Percentiles rank a stretch among this genome's conserved stretches.
These are phyloP conservation scores for Tympanoctomys barrerae DNA, from an alignment of 2,797 vertebrate genomes.

Conservation along the genomic window DNA sequence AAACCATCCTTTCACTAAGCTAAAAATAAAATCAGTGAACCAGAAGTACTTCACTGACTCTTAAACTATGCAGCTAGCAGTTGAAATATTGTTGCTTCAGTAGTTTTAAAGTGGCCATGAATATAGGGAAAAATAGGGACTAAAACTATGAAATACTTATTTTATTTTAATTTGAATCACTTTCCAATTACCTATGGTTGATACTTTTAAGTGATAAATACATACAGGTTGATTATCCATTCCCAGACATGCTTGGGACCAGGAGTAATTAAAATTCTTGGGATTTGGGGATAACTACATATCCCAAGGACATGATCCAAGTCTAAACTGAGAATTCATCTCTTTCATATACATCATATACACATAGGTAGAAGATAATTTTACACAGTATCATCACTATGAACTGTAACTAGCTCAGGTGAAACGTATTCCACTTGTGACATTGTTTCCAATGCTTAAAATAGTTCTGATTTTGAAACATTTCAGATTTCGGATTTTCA, in stretches of 20 bases:
- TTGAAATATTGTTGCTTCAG: neutral
- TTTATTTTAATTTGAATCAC: constrained; percentile 48
- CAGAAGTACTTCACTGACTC: constrained; percentile 13
- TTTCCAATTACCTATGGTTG: neutral
- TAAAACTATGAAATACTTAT: neutral
- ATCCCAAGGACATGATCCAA: neutral
- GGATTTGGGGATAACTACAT: neutral
- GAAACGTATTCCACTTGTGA: neutral
- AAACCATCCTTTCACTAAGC: constrained; percentile 4
- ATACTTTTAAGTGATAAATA: neutral
- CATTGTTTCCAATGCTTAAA: neutral
- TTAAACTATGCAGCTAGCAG: neutral
- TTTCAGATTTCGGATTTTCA: neutral
- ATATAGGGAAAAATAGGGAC: neutral
- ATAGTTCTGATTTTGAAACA: neutral
- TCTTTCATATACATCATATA: neutral
- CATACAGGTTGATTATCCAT: neutral
- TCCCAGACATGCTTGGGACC: neutral
- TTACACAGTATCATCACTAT: neutral
- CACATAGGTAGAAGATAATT: neutral
- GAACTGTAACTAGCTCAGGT: neutral
- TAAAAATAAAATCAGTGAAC: constrained; percentile 58
- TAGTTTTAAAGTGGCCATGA: constrained; percentile 4
- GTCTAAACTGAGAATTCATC: neutral
- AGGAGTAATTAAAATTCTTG: neutral